Evolutionary conservation across 2,888 invertebrate species (phyloP), one percentile per base, ranked within the genome.

Genomic region (Entomobrya multifasciata): DNA sequence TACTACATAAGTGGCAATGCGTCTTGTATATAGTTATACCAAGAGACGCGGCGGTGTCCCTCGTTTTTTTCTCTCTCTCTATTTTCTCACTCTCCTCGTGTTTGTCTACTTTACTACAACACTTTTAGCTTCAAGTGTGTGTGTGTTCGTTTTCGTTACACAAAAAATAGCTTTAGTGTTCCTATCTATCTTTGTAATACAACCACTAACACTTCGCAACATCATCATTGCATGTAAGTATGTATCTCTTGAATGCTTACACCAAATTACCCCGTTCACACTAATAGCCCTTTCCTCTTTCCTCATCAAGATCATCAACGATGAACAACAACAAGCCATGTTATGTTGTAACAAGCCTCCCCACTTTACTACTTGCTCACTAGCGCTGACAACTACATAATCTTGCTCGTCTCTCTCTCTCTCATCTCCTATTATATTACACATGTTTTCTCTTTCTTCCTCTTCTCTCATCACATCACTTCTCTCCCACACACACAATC

Each of bases 241-340:
- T 70, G 83, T 89, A 62, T 88, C 84, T 87, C 74, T 87, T 83
- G 80, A 81, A 84, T 87, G 82, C 87, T 87, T 86, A 88, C 86
- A 88, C 84, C 88, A 87, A 89, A 87, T 87, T 87, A 87, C 87
- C 87, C 87, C 87, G 82, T 87, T 89, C 87, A 81, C 89, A 87
- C 89, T 89, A 89, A 87, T 89, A 89, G 87, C 88, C 87, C 85
- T 87, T 85, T 82, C 81, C 84, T 84, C 84, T 82, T 79, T 86
- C 86, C 86, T 86, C 86, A 86, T 86, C 86, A 86, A 86, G 86
- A 86, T 86, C 81, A 86, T 86, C 86, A 80, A 62, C 52, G 55
- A 74, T 60, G 72, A 86, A 52, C 84, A 84, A 78, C 78, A 78
- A 78, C 78, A 62, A 78, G 78, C 55, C 72, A 20, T 62, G 60